These are phyloP conservation scores for Oreonectes daqikongensis DNA, from an alignment of 2,797 vertebrate species.

Conservation along the genomic window DNA sequence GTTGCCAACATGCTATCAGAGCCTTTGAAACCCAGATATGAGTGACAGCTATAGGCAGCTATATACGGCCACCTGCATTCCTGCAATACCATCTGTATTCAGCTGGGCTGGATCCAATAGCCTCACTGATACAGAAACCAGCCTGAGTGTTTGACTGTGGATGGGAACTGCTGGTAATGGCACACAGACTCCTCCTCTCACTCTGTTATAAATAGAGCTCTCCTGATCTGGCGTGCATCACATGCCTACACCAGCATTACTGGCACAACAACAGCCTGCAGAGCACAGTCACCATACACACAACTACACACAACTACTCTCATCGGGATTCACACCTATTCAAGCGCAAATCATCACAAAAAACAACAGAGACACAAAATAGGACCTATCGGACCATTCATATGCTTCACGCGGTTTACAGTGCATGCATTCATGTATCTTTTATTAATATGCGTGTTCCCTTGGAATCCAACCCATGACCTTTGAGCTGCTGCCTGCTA, in stretches of 20 bases:
- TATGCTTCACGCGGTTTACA: no score
- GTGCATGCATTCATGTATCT: no score
- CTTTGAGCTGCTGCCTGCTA: no score
- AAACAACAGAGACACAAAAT: background rate
- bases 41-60: background rate
- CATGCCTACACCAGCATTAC: conserved; percentile 10
- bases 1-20: background rate
- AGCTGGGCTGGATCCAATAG: background rate
- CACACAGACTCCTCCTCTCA: conserved; percentile 19
- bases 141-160: conserved; percentile 11
- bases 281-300: background rate
- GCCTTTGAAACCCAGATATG: background rate
- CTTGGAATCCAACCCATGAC: no score
- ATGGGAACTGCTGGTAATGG: conserved; percentile 17
- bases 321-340: background rate
- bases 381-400: no score
- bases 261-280: background rate
- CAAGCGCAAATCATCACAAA: background rate
- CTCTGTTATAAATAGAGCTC: conserved; percentile 53
- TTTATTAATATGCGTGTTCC: no score
- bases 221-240: conserved; percentile 32
- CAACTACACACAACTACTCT: background rate
- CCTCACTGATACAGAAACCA: conserved; percentile 25
- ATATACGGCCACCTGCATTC: conserved; percentile 13
- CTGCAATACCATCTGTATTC: background rate